Evolutionary conservation across 2,797 vertebrate genomes (phyloP), one percentile per base, ranked within the genome.

Genomic region (Peromyscus eremicus): DNA sequence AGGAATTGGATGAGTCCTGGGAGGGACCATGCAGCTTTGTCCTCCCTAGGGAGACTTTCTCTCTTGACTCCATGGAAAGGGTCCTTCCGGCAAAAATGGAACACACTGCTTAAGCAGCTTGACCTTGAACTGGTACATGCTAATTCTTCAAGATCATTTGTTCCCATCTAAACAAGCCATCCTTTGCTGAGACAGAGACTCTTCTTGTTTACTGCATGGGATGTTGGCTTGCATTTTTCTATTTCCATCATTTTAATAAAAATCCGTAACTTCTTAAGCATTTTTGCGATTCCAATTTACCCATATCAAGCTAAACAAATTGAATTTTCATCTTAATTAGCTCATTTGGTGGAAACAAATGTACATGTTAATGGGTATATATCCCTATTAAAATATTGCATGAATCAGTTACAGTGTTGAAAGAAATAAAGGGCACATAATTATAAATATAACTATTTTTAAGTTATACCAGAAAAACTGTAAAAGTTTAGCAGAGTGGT

Each of bases 271-370:
- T 90, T 85, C 84, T 70, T 62, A 84, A 92, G 27, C 19, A 85
- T 21, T 73, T 80, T 92, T 49, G 71, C 70, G 21, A 84, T 66
- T 92, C 32, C 68, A 19, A 81, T 91, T 60, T 77, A 86, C 49
- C 32, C 73, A 66, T 46, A 68, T 91, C 68, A 76, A 91, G 83
- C 75, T 86, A 94, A 95, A 86, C 91, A 93, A 90, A 86, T 23
- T 94, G 34, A 94, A 94, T 95, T 86, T 70, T 62, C 49, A 66
- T 57, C 64, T 75, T 93, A 75, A 97, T 43, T 75, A 82, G 40
- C 1, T 68, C 49, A 71, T 37, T 92, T 92, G n/a, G n/a, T 76
- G 62, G 43, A 89, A 94, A 90, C 32, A 79, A 96, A 94, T 32
- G 52, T 43, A 75, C 46, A 85, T 49, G 49, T n/a, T 77, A 91